Percentiles rank a stretch among this genome's conserved stretches.
Evolutionary conservation across 1,140 invertebrate species (phyloP).

Genomic region (Drosophila repletoides): DNA sequence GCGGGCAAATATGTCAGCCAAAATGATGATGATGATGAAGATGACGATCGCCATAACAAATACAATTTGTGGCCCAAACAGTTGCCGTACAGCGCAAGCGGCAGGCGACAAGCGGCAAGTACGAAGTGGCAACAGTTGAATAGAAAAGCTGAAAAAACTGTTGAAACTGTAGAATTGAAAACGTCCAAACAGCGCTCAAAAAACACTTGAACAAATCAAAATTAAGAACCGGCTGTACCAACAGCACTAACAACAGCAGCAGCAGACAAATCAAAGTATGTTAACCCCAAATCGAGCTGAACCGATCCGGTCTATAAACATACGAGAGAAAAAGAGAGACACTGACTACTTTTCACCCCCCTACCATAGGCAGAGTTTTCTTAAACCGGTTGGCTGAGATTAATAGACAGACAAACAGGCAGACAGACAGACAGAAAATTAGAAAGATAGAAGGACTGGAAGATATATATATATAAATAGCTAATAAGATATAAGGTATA

Average conservation of each 20-base stretch:
- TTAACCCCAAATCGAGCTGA: slow-evolving; percentile 56
- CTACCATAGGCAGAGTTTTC: slow-evolving; percentile 6
- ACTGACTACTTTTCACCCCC: slow-evolving; percentile 21
- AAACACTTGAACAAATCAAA: slow-evolving; percentile 37
- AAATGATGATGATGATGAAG: slow-evolving; percentile 42
- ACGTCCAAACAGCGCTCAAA: slow-evolving; percentile 38
- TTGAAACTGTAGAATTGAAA: slow-evolving; percentile 5
- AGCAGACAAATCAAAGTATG: slow-evolving; percentile 56
- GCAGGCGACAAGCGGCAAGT: slow-evolving; percentile 47
- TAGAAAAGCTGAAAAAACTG: slow-evolving; percentile 5
- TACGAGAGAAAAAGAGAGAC: neutral
- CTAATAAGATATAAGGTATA: too few relatives aligned
- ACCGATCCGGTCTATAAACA: slow-evolving; percentile 33
- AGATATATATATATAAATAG: too few relatives aligned
- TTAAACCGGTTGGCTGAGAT: slow-evolving; percentile 21
- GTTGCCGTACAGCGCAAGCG: slow-evolving; percentile 3
- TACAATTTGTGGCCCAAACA: slow-evolving; percentile 26
- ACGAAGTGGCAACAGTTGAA: slow-evolving; percentile 36
- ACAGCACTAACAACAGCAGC: slow-evolving; percentile 22
- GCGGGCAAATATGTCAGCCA: slow-evolving; percentile 64
- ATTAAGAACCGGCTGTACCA: slow-evolving; percentile 24
- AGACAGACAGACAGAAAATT: neutral
- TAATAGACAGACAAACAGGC: neutral
- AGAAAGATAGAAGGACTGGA: neutral
- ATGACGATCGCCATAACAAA: slow-evolving; percentile 42